These are phyloP conservation scores for Aphaenogaster rudis DNA, from an alignment of 1,140 invertebrate species.

Conservation along the genomic window DNA sequence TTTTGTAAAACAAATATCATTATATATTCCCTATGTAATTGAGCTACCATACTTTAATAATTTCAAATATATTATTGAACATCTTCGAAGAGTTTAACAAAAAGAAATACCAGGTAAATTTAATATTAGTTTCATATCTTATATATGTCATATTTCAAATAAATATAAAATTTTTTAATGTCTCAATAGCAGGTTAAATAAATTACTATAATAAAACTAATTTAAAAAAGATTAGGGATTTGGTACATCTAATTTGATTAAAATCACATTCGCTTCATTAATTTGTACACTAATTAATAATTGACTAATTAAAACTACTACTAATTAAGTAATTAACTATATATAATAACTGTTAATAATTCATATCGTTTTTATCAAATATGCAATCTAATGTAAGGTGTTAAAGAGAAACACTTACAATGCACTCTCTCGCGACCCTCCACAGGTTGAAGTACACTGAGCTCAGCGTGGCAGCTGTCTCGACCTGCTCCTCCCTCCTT, in stretches of 20 bases:
- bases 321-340: constrained; percentile 16
- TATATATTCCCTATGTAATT: background rate
- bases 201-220: background rate
- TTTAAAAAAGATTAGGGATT: background rate
- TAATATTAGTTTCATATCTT: background rate
- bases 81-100: background rate
- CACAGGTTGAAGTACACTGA: constrained; percentile 87
- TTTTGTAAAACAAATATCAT: background rate
- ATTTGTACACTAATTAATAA: background rate
- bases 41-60: background rate
- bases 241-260: constrained; percentile 8
- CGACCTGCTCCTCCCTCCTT: constrained; percentile 51
- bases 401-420: constrained; percentile 84
- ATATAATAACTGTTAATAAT: background rate
- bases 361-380: background rate
- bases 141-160: background rate
- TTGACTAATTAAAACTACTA: background rate
- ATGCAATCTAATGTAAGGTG: background rate
- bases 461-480: constrained; percentile 80
- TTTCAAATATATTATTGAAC: background rate
- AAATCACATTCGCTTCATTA: background rate
- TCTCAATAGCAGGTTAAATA: background rate
- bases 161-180: constrained; percentile 2
- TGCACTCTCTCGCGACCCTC: constrained; percentile 88
- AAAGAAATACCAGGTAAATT: background rate